A percentile compares a stretch with the other conserved stretches of the same genome.
Evolutionary conservation across 2,797 vertebrate species (phyloP).

Genomic region (Potorous gilbertii): DNA sequence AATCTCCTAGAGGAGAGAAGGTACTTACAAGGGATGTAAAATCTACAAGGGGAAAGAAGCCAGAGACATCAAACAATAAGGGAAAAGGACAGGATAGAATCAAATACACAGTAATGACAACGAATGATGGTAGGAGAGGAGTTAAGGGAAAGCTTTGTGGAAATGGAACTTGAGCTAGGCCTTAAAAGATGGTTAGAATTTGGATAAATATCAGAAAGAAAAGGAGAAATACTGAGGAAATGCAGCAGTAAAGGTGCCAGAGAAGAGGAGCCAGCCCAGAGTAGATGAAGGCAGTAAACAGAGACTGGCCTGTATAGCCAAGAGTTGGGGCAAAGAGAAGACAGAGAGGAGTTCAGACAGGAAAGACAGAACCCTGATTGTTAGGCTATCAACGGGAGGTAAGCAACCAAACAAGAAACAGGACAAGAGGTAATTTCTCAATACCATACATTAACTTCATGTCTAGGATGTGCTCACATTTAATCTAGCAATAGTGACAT

Average conservation of each 20-base stretch:
- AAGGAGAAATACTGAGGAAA: background rate
- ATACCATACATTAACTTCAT: background rate
- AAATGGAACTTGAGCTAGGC: background rate
- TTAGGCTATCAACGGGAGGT: background rate
- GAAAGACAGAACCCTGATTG: constrained; percentile 2
- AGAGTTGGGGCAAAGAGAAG: background rate
- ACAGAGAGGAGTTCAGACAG: background rate
- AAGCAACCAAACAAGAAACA: background rate
- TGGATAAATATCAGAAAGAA: background rate
- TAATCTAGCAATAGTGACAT: background rate
- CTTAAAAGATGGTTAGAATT: background rate
- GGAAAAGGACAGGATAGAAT: background rate
- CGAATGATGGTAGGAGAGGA: background rate
- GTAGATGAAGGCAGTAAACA: background rate
- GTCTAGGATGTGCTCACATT: background rate
- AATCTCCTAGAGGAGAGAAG: background rate
- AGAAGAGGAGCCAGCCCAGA: background rate
- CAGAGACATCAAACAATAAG: background rate
- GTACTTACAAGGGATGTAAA: background rate
- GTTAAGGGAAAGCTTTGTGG: background rate
- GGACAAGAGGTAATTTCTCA: background rate
- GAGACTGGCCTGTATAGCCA: background rate
- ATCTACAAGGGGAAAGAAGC: background rate
- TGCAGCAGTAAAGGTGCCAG: background rate
- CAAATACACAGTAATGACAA: background rate